Percentiles rank a stretch among this genome's conserved stretches.
Evolutionary conservation across 2,113 vertebrate genomes (phyloP).

Genomic region (Cettia cetti): DNA sequence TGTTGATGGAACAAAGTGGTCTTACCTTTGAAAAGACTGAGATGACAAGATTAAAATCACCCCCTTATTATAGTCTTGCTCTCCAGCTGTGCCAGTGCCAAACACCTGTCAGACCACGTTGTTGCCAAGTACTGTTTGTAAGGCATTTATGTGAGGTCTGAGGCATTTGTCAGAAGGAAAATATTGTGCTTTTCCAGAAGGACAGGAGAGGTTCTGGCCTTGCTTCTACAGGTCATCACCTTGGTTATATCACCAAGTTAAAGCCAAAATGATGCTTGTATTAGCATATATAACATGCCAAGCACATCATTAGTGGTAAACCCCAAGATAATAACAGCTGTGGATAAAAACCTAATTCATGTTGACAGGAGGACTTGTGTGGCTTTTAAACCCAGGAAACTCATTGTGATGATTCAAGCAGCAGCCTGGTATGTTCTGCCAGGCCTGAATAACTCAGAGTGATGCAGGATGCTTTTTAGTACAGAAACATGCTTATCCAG

Average conservation of each 20-base stretch:
- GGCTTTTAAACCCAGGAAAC: neutral
- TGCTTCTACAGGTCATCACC: neutral
- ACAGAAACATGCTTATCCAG: neutral
- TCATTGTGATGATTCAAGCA: neutral
- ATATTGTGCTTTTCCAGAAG: neutral
- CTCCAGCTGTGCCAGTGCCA: neutral
- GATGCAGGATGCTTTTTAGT: neutral
- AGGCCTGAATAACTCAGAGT: neutral
- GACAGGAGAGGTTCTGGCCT: neutral
- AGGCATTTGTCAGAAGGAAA: neutral
- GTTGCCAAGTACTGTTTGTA: neutral
- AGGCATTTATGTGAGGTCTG: neutral
- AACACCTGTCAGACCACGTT: neutral
- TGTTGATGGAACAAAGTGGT: neutral
- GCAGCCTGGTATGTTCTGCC: neutral
- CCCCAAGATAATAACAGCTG: neutral
- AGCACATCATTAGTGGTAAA: neutral
- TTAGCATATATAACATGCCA: neutral
- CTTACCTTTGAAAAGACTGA: neutral
- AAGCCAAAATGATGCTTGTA: neutral
- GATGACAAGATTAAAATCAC: neutral
- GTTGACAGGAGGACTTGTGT: neutral
- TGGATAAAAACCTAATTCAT: neutral
- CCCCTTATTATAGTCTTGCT: neutral
- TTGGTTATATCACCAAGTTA: neutral